phyloP scores from a whole-genome alignment of 2,888 invertebrate genomes.

The Eupsilia transversa region DNA sequence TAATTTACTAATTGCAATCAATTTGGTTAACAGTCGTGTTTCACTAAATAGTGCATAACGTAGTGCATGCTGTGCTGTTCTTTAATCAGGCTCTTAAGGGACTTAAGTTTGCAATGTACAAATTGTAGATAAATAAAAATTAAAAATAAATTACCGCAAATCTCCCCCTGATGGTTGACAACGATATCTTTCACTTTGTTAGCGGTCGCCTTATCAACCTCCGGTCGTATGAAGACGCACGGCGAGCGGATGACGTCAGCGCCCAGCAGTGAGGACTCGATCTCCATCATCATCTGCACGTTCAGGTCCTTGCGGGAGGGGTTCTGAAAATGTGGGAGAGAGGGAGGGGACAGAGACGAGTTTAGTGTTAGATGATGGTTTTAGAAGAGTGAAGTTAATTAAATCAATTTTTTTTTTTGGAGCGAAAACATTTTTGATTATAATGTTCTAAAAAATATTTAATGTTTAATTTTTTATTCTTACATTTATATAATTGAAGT shows the following conservation, averaged over 20 bases:
- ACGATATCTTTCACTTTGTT: slow-evolving; percentile 96
- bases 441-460: neutral
- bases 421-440: slow-evolving; percentile 1
- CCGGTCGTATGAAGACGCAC: slow-evolving; percentile 94
- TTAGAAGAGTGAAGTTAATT: neutral
- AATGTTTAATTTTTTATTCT: neutral
- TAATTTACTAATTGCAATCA: neutral
- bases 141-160: slow-evolving; percentile 85
- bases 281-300: slow-evolving; percentile 97
- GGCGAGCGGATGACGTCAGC: slow-evolving; percentile 95
- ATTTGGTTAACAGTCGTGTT: neutral
- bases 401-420: neutral
- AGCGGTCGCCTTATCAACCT: slow-evolving; percentile 95
- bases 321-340: slow-evolving; percentile 91
- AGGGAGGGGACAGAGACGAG: slow-evolving; percentile 68
- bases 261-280: slow-evolving; percentile 95
- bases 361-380: slow-evolving; percentile 66
- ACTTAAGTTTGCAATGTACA: neutral
- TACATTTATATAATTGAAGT: neutral
- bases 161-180: slow-evolving; percentile 95
- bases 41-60: neutral
- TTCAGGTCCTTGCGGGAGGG: slow-evolving; percentile 97
- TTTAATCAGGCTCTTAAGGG: neutral
- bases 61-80: neutral
- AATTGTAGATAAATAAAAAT: neutral